Percentiles rank a stretch among this genome's conserved stretches.
Conservation (phyloP, 2,797 vertebrate genomes). For the Stomatorhinus walkeri region DNA sequence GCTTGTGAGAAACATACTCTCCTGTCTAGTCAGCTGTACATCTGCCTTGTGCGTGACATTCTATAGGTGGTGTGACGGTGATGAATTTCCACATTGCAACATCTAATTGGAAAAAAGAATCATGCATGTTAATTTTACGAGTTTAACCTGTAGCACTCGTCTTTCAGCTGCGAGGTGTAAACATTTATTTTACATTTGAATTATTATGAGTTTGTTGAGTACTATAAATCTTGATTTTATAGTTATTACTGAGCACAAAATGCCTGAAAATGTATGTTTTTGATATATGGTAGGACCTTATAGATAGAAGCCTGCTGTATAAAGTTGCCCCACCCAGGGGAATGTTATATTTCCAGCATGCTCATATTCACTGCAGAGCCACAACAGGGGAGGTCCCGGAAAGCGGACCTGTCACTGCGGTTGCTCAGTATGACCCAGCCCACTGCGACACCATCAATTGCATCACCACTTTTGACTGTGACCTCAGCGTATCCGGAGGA, state of each 20-base stretch:
- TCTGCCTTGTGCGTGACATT: not conserved
- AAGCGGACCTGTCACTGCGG: constrained; percentile 34
- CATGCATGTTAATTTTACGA: not conserved
- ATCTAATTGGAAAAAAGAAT: not conserved
- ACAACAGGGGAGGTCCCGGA: constrained; percentile 54
- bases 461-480: constrained; percentile 70
- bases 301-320: not conserved
- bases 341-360: not conserved
- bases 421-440: constrained; percentile 60
- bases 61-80: not conserved
- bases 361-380: constrained; percentile 48
- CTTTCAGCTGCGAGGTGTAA: not conserved
- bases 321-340: not conserved
- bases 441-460: constrained; percentile 70
- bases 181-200: not conserved
- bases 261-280: not conserved
- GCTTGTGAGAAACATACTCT: not conserved
- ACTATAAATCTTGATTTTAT: not conserved
- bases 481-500: constrained; percentile 84
- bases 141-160: not conserved
- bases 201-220: not conserved
- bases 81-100: not conserved
- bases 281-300: not conserved
- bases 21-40: not conserved
- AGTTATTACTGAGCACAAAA: not conserved